Base-by-base conservation (phyloP, 2,113 vertebrate species). In the Argyrosomus japonicus region DNA sequence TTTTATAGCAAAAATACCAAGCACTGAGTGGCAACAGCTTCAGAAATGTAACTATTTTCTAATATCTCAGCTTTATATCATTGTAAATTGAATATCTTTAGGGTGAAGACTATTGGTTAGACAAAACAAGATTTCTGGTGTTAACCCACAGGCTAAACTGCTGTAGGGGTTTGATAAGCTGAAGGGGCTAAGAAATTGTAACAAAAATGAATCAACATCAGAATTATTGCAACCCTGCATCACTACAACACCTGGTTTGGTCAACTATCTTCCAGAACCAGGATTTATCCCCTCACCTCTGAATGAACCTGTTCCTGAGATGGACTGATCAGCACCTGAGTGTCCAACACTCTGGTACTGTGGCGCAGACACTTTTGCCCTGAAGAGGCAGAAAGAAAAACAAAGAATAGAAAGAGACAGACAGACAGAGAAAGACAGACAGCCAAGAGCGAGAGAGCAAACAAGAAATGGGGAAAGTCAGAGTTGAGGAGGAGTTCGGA, bases 301-400 rank as follows among this genome's bases (percentile, higher is more conserved):
- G 97, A 95, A 0, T 95, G 96, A 53, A 97, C 94, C 51, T 96
- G 96, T 40, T 95, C 96, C 88, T 97, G 96, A 0, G 97, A 95
- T 0, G 98, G 98, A 91, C 97, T 97, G 78, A 99, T 96, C 75
- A 99, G 91, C 75, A 99, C 97, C 84, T 97, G 93, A 0, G 96
- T 97, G 87, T 98, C 97, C 93, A 99, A 93, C 29, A 95, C 93
- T 23, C 96, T 97, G 18, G 96, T 96, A 0, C 95, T 94, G 92
- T 99, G 97, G 79, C 97, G 96, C 68, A 99, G 95, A 79, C 96
- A 97, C 88, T 95, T 94, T 73, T 98, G 97, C n/a, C 97, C 98
- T 99, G 85, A 84, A 45, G 79, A 79, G 48, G 74, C 56, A 71
- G 69, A 61, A 18, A 79, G 68, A 71, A 64, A 63, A 57, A 63